Evolutionary conservation across 2,888 invertebrate species (phyloP), one percentile per base, ranked within the genome.

Genomic region (Melinopterus prodromus): DNA sequence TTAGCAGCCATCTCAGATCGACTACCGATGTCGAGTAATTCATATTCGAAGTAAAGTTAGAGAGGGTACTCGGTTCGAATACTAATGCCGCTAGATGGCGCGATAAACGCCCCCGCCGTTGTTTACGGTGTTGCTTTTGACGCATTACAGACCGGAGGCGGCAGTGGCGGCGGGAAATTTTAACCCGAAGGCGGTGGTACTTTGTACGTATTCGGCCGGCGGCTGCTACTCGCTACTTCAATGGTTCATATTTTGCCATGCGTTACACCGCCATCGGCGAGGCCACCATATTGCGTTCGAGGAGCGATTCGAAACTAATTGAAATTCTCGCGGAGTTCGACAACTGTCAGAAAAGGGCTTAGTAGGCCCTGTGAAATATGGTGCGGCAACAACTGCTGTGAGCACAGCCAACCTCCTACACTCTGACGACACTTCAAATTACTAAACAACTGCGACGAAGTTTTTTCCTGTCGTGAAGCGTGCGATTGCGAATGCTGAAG

Each of bases 241-340:
- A n/a, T 53, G 53, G 9, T 53, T 53, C 53, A 53, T 53, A 53
- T 53, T 53, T 53, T 12, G 53, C 53, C 53, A 53, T 53, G 53
- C 53, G 53, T 53, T 7, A 7, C 53, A 53, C 53, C 53, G 53
- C 9, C 7, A 12, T 7, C 53, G 53, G 53, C 53, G 53, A 53
- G 53, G 53, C 53, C 53, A 53, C 53, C 53, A 53, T 53, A 53
- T 53, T 53, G 53, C 53, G 53, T 53, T 53, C 53, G 53, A 53
- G 12, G 12, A 7, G 53, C 53, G 53, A 53, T 53, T 53, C 53
- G 53, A 53, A 53, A 53, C 53, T 53, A 53, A 53, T 53, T 53
- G 53, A 53, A 53, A 53, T 53, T 53, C 53, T 12, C 53, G 53
- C 53, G 12, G 53, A 53, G 53, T 53, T 53, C 53, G 53, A 53